phyloP scores from a whole-genome alignment of 2,113 vertebrate species.

The Zosterops lateralis region DNA sequence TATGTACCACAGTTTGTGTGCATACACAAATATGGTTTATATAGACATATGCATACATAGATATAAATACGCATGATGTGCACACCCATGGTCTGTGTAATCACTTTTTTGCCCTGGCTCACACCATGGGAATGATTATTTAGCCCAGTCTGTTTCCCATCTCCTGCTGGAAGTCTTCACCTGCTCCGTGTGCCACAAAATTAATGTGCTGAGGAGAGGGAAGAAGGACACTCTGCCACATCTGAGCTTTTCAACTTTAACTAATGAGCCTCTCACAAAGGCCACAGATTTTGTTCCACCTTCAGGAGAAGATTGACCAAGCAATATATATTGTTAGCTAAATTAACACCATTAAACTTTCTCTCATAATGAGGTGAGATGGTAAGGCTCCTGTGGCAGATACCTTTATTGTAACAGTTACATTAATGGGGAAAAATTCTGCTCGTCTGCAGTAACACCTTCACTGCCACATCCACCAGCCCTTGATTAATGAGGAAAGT shows the following conservation, averaged over 20 bases:
- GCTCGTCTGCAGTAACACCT: slow-evolving; percentile 22
- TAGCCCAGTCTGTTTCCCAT: not conserved
- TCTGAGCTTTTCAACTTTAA: not conserved
- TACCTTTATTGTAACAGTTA: not conserved
- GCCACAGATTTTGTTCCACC: not conserved
- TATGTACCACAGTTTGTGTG: not conserved
- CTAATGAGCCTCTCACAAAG: not conserved
- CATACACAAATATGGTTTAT: not conserved
- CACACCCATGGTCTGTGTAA: not conserved
- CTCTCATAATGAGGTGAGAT: not conserved
- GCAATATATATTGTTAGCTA: not conserved
- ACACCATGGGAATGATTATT: not conserved
- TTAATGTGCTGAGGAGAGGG: accelerated
- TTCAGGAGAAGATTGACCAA: not conserved
- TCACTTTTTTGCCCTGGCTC: not conserved
- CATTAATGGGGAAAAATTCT: slow-evolving; percentile 1
- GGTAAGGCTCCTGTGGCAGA: not conserved
- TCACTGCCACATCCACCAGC: slow-evolving; percentile 10
- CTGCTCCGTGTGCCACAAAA: not conserved
- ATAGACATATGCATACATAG: accelerated
- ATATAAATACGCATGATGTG: not conserved
- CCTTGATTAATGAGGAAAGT: not conserved
- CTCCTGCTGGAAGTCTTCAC: not conserved
- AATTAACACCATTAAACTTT: slow-evolving; percentile 15
- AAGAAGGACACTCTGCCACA: not conserved